Base-by-base conservation (phyloP, 2,888 invertebrate species). In the Spodoptera picta region DNA sequence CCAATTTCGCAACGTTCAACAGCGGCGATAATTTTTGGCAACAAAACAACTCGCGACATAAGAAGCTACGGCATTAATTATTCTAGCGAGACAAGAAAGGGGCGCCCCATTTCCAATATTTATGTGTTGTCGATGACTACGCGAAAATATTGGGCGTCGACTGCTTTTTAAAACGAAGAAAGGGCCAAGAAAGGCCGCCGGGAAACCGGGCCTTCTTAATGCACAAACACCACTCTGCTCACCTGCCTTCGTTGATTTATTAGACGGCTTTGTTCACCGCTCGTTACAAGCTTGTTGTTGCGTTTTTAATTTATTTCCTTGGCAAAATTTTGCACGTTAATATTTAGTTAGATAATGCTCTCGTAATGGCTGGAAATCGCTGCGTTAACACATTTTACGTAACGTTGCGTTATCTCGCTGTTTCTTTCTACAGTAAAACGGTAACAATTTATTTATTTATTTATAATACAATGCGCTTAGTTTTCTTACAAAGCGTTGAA, bases 101-200 rank as follows among this genome's bases (percentile, higher is more conserved):
- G 92, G 91, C 89, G 90, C 92, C 90, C 93, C 92, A 93, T 92
- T 94, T 92, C 92, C 94, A 92, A 94, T 95, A 95, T 95, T 95
- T 95, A 95, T 95, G 95, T 94, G 93, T 94, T 94, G 93, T 89
- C 94, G 92, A 94, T 95, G 95, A 95, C 95, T 92, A 83, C 84
- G 92, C 94, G 88, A 91, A 94, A 94, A 93, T 92, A 92, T 90
- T 90, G 89, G 90, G 90, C 90, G 90, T 92, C 90, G 93, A 92
- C 93, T 92, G 93, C 94, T 95, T 95, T 95, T 95, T 95, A 94
- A 92, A 92, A 91, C 89, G 92, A 92, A 94, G 94, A 93, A 94
- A 94, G 90, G 92, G 88, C 92, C 87, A 88, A 92, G 92, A 92
- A 93, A 93, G 91, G 92, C 93, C 90, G 84, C 83, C 87, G 88